Evolutionary conservation across 2,113 vertebrate genomes (phyloP).

Genomic region (Hyperopisus bebe): DNA sequence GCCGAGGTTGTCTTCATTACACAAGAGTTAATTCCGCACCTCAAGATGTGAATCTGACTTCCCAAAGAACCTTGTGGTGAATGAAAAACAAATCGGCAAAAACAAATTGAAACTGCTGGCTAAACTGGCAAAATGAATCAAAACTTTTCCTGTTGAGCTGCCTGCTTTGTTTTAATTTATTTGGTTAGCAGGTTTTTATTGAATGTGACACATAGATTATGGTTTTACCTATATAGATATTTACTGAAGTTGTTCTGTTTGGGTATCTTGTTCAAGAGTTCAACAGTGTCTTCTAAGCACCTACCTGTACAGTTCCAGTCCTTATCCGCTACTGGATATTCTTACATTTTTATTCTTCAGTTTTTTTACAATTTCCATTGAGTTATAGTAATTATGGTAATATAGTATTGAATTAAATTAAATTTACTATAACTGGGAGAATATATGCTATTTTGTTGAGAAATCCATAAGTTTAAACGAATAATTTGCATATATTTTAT

Average conservation of each 20-base stretch:
- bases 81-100: not conserved
- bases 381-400: too few relatives aligned
- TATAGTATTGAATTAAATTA: too few relatives aligned
- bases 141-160: not conserved
- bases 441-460: not conserved
- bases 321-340: not conserved
- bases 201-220: not conserved
- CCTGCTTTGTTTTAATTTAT: not conserved
- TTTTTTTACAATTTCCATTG: not conserved
- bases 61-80: not conserved
- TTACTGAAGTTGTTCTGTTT: not conserved
- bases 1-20: constrained; percentile 33
- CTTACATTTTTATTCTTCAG: not conserved
- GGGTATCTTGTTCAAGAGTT: not conserved
- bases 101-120: not conserved
- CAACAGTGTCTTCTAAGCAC: not conserved
- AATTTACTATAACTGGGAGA: not conserved
- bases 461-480: not conserved
- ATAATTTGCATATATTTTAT: not conserved
- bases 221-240: not conserved
- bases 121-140: not conserved
- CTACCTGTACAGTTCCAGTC: not conserved
- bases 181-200: not conserved
- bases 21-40: constrained; percentile 27
- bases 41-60: constrained; percentile 9